A percentile compares a stretch with the other conserved stretches of the same genome.
These are phyloP conservation scores for Lethenteron camtschaticum DNA, from an alignment of 2,113 vertebrate genomes.

Conservation along the genomic window DNA sequence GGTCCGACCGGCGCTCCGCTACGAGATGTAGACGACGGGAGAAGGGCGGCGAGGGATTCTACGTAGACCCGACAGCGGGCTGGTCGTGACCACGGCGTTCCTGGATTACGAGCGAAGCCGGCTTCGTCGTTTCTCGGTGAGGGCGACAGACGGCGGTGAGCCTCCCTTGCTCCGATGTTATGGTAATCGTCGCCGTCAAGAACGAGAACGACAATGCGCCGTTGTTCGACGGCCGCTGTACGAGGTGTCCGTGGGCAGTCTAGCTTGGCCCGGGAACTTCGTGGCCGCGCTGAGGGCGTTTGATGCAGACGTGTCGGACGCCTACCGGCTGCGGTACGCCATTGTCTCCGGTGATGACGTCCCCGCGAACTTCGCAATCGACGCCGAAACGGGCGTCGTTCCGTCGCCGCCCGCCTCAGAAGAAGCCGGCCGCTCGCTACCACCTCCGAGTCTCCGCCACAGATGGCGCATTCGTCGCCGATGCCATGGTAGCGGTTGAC, in stretches of 20 bases:
- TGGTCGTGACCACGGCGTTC: slow-evolving; percentile 35
- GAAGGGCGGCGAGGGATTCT: slow-evolving; percentile 41
- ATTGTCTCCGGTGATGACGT: no score
- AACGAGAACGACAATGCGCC: slow-evolving; percentile 86
- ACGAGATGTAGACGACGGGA: slow-evolving; percentile 43
- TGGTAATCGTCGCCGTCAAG: slow-evolving; percentile 39
- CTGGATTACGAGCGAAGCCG: slow-evolving; percentile 52
- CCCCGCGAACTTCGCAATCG: no score
- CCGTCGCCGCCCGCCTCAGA: no score
- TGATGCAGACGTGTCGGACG: no score
- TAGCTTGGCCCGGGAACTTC: no score
- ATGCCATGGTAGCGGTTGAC: no score
- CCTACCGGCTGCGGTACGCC: no score
- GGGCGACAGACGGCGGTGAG: slow-evolving; percentile 59
- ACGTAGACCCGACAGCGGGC: slow-evolving; percentile 49
- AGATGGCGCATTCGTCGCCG: no score
- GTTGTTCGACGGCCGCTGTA: slow-evolving; percentile 48
- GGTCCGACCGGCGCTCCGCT: slow-evolving; percentile 54
- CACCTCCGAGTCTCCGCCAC: no score
- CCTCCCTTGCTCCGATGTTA: slow-evolving; percentile 43
- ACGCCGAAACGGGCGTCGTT: no score
- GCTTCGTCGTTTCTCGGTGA: slow-evolving; percentile 37
- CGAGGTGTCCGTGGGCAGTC: slow-evolving; percentile 49
- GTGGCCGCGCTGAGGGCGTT: no score
- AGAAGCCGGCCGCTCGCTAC: no score